Percentiles rank a stretch among this genome's conserved stretches.
phyloP scores from a whole-genome alignment of 2,113 vertebrate genomes.

The Nyctibius bracteatus region DNA sequence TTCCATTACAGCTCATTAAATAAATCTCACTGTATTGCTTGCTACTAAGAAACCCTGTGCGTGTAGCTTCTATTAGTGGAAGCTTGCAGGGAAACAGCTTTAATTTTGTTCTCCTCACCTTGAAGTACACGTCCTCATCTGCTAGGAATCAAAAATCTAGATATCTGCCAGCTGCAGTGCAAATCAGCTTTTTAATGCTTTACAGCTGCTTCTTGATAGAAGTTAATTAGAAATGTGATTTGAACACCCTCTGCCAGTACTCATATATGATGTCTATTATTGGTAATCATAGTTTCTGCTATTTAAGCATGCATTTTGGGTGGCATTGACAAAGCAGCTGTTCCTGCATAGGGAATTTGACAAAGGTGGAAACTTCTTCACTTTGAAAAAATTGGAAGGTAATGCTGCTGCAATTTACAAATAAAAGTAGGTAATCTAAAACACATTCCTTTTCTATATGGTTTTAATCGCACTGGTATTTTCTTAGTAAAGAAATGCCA shows the following conservation, averaged over 20 bases:
- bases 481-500: neutral
- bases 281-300: constrained; percentile 39
- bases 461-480: neutral
- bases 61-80: neutral
- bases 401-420: neutral
- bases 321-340: constrained; percentile 20
- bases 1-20: constrained; percentile 44
- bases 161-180: constrained; percentile 45
- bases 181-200: constrained; percentile 59
- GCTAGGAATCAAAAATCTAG: constrained; percentile 2
- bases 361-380: neutral
- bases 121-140: constrained; percentile 26
- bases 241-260: neutral
- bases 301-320: neutral
- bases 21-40: neutral
- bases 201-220: constrained; percentile 48
- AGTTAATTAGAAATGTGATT: constrained; percentile 58
- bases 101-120: constrained; percentile 42
- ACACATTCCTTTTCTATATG: neutral
- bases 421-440: neutral
- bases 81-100: constrained; percentile 13
- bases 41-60: neutral
- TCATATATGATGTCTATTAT: constrained; percentile 25
- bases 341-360: neutral
- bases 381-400: neutral